Evolutionary conservation across 2,888 invertebrate species (phyloP).

Genomic region (Trilocha varians): DNA sequence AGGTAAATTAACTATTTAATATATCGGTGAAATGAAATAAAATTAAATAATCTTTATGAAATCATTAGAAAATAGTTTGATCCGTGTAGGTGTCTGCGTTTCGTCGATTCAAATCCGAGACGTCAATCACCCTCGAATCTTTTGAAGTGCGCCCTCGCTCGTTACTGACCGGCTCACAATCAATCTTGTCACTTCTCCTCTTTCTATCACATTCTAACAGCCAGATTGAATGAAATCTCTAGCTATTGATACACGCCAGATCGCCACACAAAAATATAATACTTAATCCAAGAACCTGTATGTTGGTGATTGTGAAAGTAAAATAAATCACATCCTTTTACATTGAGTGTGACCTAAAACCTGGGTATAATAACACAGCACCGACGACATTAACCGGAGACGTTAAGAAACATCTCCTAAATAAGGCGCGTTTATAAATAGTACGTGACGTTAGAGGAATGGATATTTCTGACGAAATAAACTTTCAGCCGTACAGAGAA

Average conservation of each 20-base stretch:
- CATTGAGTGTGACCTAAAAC: constrained; percentile 17
- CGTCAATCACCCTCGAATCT: constrained; percentile 48
- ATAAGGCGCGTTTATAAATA: constrained; percentile 63
- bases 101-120: constrained; percentile 38
- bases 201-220: constrained; percentile 30
- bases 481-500: constrained; percentile 34
- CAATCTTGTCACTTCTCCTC: constrained; percentile 54
- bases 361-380: constrained; percentile 17
- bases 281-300: constrained; percentile 6
- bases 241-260: constrained; percentile 15
- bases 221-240: constrained; percentile 30
- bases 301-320: constrained; percentile 11
- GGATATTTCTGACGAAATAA: constrained; percentile 50
- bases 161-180: constrained; percentile 42
- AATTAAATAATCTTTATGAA: too few species aligned
- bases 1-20: too few species aligned
- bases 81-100: constrained; percentile 43
- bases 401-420: constrained; percentile 39
- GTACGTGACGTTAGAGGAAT: constrained; percentile 48
- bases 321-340: constrained; percentile 14
- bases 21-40: too few species aligned
- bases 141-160: constrained; percentile 47
- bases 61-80: too few species aligned
- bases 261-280: constrained; percentile 9
- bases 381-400: constrained; percentile 20